Conservation (phyloP, 1,140 invertebrate genomes). For the Neelides sp. region DNA sequence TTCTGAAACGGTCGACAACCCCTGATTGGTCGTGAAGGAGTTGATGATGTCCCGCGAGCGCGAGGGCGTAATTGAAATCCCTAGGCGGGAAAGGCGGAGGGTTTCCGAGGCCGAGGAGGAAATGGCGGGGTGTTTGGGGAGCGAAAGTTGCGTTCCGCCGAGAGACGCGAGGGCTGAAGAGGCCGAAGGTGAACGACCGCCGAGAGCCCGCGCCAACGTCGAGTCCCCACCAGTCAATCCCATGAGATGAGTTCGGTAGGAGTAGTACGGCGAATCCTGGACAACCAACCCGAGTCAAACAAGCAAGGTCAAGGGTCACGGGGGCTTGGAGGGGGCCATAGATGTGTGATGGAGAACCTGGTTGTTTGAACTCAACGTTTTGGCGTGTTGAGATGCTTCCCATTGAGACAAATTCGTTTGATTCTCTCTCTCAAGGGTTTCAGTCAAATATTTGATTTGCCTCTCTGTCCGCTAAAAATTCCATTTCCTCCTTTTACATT, state of each 20-base stretch:
- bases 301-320: neutral
- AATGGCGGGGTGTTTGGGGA: conserved; percentile 34
- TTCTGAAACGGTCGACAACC: no score
- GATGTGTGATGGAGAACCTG: conserved; percentile 13
- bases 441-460: conserved; percentile 22
- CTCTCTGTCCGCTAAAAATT: conserved; percentile 26
- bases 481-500: no score
- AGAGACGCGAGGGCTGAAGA: conserved; percentile 38
- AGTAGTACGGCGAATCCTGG: conserved; percentile 38
- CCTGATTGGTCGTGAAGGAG: conserved; percentile 9
- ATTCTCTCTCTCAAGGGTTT: conserved; percentile 25
- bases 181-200: conserved; percentile 25
- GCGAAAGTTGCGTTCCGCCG: conserved; percentile 35
- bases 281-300: no score
- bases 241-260: conserved; percentile 40
- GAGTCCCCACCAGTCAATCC: conserved; percentile 33
- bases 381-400: conserved; percentile 19
- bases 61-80: conserved; percentile 29
- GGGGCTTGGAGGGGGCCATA: neutral
- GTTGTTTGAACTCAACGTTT: no score
- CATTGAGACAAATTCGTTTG: conserved; percentile 19
- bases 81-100: conserved; percentile 27
- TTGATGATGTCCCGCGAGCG: conserved; percentile 28
- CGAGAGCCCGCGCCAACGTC: conserved; percentile 25
- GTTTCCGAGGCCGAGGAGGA: conserved; percentile 26